These are phyloP conservation scores for Catocala fraxini DNA, from an alignment of 2,888 invertebrate genomes.

Conservation along the genomic window DNA sequence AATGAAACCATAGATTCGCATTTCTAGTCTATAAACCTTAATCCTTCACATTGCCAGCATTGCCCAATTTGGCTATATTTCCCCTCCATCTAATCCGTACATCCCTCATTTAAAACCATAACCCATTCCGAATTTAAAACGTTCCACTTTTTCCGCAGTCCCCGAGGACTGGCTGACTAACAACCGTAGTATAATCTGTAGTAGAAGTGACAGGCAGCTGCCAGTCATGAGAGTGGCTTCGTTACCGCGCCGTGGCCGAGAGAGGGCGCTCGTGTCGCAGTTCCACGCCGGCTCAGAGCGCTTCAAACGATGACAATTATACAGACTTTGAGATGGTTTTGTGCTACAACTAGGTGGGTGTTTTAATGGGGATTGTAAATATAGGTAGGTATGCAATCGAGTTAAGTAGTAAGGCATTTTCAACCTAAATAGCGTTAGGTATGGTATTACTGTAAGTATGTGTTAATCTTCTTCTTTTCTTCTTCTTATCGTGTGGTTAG, in stretches of 20 bases:
- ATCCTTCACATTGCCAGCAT: too few relatives aligned
- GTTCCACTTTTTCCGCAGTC: constrained; percentile 23
- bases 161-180: constrained; percentile 43
- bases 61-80: neutral
- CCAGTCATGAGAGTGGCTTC: constrained; percentile 75
- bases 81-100: neutral
- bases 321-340: constrained; percentile 46
- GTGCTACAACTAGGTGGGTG: constrained; percentile 14
- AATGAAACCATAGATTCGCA: too few relatives aligned
- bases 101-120: constrained; percentile 1
- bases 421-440: too few relatives aligned
- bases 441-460: too few relatives aligned
- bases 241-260: constrained; percentile 57
- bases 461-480: too few relatives aligned
- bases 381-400: neutral
- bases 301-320: constrained; percentile 60
- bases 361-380: constrained; percentile 10
- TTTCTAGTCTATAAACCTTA: too few relatives aligned
- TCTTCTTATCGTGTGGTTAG: too few relatives aligned
- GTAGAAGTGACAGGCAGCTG: constrained; percentile 71
- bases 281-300: constrained; percentile 42
- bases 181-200: constrained; percentile 51
- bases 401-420: too few relatives aligned
- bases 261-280: constrained; percentile 55
- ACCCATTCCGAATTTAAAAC: constrained; percentile 32